These are phyloP conservation scores for Gambusia holbrooki DNA, from an alignment of 2,113 vertebrate species.

Conservation along the genomic window DNA sequence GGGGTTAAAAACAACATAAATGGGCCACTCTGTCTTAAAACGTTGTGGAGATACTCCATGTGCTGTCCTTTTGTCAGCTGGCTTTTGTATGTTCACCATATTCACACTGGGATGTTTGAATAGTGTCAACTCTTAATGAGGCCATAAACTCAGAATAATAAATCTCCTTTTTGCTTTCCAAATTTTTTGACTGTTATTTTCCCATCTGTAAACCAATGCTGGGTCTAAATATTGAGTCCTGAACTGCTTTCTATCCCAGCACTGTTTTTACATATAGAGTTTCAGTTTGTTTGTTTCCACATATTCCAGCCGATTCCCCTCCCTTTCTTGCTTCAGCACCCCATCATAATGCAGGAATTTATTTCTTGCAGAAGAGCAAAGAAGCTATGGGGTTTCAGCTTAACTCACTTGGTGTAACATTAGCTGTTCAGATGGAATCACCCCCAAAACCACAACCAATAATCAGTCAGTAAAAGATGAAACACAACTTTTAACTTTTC, in stretches of 20 bases:
- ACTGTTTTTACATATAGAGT: conserved; percentile 1
- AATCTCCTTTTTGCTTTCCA: conserved; percentile 53
- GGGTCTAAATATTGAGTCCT: conserved; percentile 1
- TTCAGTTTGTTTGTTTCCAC: conserved; percentile 8
- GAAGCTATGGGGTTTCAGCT: conserved; percentile 12
- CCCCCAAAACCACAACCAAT: too few relatives aligned
- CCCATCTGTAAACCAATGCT: conserved; percentile 11
- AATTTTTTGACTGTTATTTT: conserved; percentile 51
- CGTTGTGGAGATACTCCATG: conserved; percentile 8
- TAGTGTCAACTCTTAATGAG: conserved; percentile 53
- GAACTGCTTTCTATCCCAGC: background rate
- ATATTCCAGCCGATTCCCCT: background rate
- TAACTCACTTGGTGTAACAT: background rate
- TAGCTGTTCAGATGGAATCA: too few relatives aligned
- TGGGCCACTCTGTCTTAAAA: conserved; percentile 40
- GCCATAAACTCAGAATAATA: conserved; percentile 53
- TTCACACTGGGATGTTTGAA: conserved; percentile 41
- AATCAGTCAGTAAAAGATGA: too few relatives aligned
- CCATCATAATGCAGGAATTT: conserved; percentile 51
- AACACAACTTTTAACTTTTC: too few relatives aligned
- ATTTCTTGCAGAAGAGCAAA: conserved; percentile 9
- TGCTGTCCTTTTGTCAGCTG: conserved; percentile 4
- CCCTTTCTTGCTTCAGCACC: conserved; percentile 27
- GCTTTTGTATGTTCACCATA: conserved; percentile 40
- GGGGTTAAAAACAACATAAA: conserved; percentile 48